A percentile compares a stretch with the other conserved stretches of the same genome.
phyloP scores from a whole-genome alignment of 2,797 vertebrate genomes.

The Gambusia yucatana region DNA sequence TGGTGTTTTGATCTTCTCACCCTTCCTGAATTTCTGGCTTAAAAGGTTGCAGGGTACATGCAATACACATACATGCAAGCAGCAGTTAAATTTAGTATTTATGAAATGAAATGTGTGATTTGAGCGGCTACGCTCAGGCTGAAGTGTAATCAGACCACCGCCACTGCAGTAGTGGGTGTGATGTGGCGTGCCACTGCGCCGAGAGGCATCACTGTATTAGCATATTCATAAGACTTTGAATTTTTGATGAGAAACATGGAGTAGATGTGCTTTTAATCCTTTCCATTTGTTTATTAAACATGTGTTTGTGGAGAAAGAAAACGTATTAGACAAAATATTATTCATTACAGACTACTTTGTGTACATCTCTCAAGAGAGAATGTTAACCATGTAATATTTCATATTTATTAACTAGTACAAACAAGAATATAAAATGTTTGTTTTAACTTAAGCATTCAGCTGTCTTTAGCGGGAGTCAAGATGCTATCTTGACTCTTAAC shows the following conservation, averaged over 20 bases:
- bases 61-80: not conserved
- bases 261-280: constrained; percentile 35
- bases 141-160: constrained; percentile 21
- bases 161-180: constrained; percentile 22
- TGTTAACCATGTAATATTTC: constrained; percentile 1
- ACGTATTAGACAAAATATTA: constrained; percentile 3
- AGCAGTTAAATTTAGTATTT: constrained; percentile 8
- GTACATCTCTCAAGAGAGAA: not conserved
- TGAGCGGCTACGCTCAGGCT: constrained; percentile 6
- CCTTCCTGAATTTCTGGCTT: constrained; percentile 6
- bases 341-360: constrained; percentile 5
- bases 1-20: not conserved
- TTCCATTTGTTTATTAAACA: constrained; percentile 19
- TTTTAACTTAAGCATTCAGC: not conserved
- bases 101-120: constrained; percentile 25
- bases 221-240: constrained; percentile 41
- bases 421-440: not conserved
- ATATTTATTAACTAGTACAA: not conserved
- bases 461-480: not conserved
- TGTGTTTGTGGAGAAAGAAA: constrained; percentile 14
- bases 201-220: constrained; percentile 15
- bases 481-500: not conserved
- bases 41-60: constrained; percentile 7
- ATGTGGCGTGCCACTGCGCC: not conserved
- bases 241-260: constrained; percentile 28